These are phyloP conservation scores for Ameiurus melas DNA, from an alignment of 2,113 vertebrate species.

Conservation along the genomic window DNA sequence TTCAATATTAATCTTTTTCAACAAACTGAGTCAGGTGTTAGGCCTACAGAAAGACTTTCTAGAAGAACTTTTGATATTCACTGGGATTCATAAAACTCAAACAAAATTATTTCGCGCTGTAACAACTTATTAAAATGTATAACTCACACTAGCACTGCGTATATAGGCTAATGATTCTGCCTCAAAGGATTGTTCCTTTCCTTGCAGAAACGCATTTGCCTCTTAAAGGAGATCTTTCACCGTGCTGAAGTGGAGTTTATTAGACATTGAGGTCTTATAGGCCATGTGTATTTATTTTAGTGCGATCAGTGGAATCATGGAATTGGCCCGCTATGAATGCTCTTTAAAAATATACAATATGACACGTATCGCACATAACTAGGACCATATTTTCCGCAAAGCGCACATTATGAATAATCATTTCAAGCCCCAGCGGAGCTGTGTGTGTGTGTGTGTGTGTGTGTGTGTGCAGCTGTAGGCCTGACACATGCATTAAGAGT, in stretches of 20 bases:
- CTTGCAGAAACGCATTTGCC: neutral
- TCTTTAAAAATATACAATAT: conserved; percentile 33
- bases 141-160: neutral
- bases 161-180: neutral
- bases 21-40: too few relatives aligned
- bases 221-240: neutral
- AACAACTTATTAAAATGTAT: neutral
- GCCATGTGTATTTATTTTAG: conserved; percentile 42
- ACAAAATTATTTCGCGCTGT: neutral
- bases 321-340: conserved; percentile 10
- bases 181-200: neutral
- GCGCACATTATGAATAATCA: conserved; percentile 41
- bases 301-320: conserved; percentile 44
- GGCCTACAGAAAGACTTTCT: too few relatives aligned
- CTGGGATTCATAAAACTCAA: neutral
- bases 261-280: neutral
- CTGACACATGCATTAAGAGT: conserved; percentile 26
- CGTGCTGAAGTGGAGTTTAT: neutral
- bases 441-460: conserved; percentile 1
- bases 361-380: conserved; percentile 24
- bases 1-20: neutral
- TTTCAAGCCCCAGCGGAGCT: conserved; percentile 24
- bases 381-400: conserved; percentile 40
- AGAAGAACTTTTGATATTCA: neutral
- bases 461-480: conserved; percentile 22